These are phyloP conservation scores for Hylaeus volcanicus DNA, from an alignment of 1,140 invertebrate species.

Conservation along the genomic window DNA sequence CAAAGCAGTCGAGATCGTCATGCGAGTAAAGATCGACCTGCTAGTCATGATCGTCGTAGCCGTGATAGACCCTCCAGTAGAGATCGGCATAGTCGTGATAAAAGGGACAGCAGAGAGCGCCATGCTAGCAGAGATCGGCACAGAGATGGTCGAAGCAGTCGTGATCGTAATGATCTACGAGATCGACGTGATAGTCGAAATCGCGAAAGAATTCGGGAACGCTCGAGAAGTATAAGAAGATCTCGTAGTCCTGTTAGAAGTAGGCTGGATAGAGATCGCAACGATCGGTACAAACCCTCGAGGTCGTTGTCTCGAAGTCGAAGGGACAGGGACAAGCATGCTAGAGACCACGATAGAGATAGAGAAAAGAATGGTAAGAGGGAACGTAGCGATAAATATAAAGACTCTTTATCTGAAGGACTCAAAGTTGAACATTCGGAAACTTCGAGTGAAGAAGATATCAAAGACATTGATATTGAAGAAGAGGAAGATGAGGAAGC, in stretches of 20 bases:
- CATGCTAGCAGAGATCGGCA: conserved; percentile 67
- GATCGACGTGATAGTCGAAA: conserved; percentile 68
- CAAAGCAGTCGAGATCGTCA: conserved; percentile 60
- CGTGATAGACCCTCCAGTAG: conserved; percentile 63
- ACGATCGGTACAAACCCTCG: conserved; percentile 71
- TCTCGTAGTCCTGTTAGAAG: conserved; percentile 73
- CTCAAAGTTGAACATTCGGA: conserved; percentile 84
- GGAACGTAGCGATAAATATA: conserved; percentile 85
- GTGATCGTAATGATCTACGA: conserved; percentile 54
- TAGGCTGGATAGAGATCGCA: conserved; percentile 68
- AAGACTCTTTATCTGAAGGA: conserved; percentile 93
- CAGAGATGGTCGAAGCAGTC: conserved; percentile 62
- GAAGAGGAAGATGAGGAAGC: conserved; percentile 97
- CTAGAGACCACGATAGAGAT: conserved; percentile 74
- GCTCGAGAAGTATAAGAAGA: conserved; percentile 68
- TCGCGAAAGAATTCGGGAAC: conserved; percentile 68
- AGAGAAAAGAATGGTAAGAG: conserved; percentile 78
- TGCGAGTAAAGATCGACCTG: conserved; percentile 57
- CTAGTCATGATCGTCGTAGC: conserved; percentile 61
- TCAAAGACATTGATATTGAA: conserved; percentile 88
- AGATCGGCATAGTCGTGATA: conserved; percentile 70
- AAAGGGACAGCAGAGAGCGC: conserved; percentile 63
- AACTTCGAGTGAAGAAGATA: conserved; percentile 84
- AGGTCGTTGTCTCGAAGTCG: conserved; percentile 73
- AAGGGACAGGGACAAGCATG: conserved; percentile 72